Base-by-base conservation (phyloP, 1,140 invertebrate genomes). In the Bombyx mandarina region DNA sequence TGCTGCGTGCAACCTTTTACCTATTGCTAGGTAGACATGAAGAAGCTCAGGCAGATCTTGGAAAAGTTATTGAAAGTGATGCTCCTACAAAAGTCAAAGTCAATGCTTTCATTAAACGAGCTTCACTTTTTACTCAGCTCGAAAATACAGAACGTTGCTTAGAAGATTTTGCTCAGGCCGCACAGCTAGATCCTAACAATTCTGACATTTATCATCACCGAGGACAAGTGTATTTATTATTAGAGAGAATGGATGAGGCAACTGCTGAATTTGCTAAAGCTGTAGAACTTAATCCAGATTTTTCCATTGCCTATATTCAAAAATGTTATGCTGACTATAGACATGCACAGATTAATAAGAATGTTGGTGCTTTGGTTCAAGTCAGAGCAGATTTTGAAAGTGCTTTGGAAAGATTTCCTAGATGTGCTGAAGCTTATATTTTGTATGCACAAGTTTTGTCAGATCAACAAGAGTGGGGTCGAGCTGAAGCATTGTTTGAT, bases 71-170 rank as follows among this genome's bases (percentile, higher is more conserved):
- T 60, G 90, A 90, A 65, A 86, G 89, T 65, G 81, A 89, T 67
- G 86, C 90, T 22, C 83, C 90, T 65, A 77, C 86, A 1, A 91
- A 91, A 63, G 88, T 95, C 2, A 92, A 91, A 77, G 92, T 94
- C 0, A 98, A 97, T 90, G 95, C 96, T 8, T 85, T 98, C n/a
- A 94, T 99, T 46, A 98, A 98, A 82, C 89, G 94, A 64, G 96
- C 95, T 3, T 94, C 93, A 7, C 84, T 97, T 53, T 90, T 93
- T 66, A 93, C 97, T 71, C 95, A 98, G 77, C 81, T 92, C 52
- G 93, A 95, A 61, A 89, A 94, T 61, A 85, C 91, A 12, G 91
- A 93, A 8, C 90, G 92, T 63, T 94, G 94, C 66, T 87, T 97
- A 54, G 88, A 90, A 57, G 94, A 96, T 82, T 98, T 98, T 82